Base-by-base conservation (phyloP, 2,888 invertebrate genomes). In the Hipparchia semele region DNA sequence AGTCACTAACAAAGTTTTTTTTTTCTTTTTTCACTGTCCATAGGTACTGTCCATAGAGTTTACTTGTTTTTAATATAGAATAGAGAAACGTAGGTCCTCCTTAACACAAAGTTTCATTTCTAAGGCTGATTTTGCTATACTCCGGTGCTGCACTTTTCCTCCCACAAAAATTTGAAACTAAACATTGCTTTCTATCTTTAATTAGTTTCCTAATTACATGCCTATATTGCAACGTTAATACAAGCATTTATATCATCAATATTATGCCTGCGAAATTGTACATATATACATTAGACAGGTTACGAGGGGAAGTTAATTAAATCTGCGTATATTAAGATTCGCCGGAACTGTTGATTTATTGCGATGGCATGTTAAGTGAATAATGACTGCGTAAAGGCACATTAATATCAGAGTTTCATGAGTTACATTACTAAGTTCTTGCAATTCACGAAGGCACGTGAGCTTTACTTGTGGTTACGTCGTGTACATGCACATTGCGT, bases 261-360 rank as follows among this genome's bases (percentile, higher is more conserved):
- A 23, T 10, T 6, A 23, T 10, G 7, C 23, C 51, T 51, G 8
- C 9, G 49, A 6, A 53, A 65, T 51, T 7, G 33, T 51, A 33
- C 53, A 33, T 53, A 7, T 53, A 33, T 0, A n/a, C n/a, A 23
- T 54, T 67, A 45, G 67, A 58, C 67, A 56, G 23, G 39, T 54
- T 67, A 56, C n/a, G 54, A 67, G 67, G 67, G 67, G 67, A 45
- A 67, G 45, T 67, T 67, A 67, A 67, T 67, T 67, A 67, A 67
- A 67, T 67, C 45, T 60, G 39, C 60, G 59, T 59, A 60, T 60
- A 68, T 68, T 68, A 68, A 68, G 59, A 68, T 51, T 60, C n/a
- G 45, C 45, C 67, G 68, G 56, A 67, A 67, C 45, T 51, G 59
- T 59, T 59, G 68, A 68, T 68, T 68, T 60, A 68, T 68, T 33